Evolutionary conservation across 2,113 vertebrate species (phyloP), one percentile per base, ranked within the genome.

Genomic region (Plotosus lineatus): DNA sequence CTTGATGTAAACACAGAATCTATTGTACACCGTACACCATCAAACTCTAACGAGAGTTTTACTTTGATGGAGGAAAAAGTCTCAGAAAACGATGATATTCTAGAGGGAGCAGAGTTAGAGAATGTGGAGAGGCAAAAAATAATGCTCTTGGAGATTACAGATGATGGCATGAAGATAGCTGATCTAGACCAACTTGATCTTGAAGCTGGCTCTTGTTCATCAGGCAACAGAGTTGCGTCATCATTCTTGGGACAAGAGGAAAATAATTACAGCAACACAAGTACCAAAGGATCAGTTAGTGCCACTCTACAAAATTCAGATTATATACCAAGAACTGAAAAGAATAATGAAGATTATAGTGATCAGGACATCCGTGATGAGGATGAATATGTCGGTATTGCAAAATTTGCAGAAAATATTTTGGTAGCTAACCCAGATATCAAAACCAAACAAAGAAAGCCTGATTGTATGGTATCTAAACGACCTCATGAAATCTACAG

Each of bases 161-260:
- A 44, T 75, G 85, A 66, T 38, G 21, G 19, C 8, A 31, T 23
- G 8, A 58, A 61, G 17, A 65, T 83, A 36, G 42, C 10, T 4
- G 61, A 61, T 50, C 23, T 12, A 60, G 5, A 26, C 11, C 76
- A 87, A 17, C 69, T 92, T 55, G 61, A 88, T 75, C 36, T 90
- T 55, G 87, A 83, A 10, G 88, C 86, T 6, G 92, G 90, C 38
- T 91, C 78, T 76, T 87, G 93, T 0, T 91, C 92, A 56, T 92
- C 90, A 44, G 92, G 91, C 14, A 85, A 93, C 38, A 90, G 90
- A 31, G 91, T 93, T 9, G 89, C 92, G 48, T 91, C 91, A 0
- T 90, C 87, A 40, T 88, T 90, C 82, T 93, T 91, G 2, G 90
- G 93, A 84, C 90, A 93, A 68, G 92, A 94, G 3, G 92, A 93